These are phyloP conservation scores for Pristiophorus japonicus DNA, from an alignment of 2,113 vertebrate species.

Conservation along the genomic window DNA sequence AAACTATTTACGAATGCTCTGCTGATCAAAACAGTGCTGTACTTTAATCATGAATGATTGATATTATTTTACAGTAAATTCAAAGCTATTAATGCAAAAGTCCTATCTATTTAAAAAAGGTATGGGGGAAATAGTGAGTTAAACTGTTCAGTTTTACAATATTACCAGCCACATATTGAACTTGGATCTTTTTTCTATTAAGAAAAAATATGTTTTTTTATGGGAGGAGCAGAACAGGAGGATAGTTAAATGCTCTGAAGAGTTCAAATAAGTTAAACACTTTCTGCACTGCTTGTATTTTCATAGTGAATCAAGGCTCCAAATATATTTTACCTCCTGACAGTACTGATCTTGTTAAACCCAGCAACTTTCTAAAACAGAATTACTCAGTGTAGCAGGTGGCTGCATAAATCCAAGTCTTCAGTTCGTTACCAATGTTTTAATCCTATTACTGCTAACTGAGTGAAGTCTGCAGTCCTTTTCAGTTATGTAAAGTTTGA, in stretches of 20 bases:
- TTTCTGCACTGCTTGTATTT: background rate
- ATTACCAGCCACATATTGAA: background rate
- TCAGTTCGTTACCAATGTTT: conserved; percentile 69
- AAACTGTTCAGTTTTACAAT: background rate
- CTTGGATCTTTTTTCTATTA: background rate
- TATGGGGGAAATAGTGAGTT: background rate
- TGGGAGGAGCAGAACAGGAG: background rate
- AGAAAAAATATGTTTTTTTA: background rate
- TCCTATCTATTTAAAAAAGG: background rate
- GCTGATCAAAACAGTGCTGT: background rate
- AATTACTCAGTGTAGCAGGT: conserved; percentile 69
- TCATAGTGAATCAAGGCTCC: background rate
- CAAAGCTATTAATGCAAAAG: background rate
- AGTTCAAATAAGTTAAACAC: background rate
- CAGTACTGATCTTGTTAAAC: conserved; percentile 21
- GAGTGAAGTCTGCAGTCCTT: conserved; percentile 79
- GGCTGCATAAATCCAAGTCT: conserved; percentile 83
- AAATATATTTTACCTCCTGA: background rate
- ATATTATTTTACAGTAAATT: background rate
- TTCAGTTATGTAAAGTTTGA: conserved; percentile 82
- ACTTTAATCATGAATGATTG: background rate
- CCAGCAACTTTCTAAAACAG: conserved; percentile 1
- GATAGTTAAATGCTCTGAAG: background rate
- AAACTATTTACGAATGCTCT: background rate
- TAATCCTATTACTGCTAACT: conserved; percentile 95